Percentiles rank a stretch among this genome's conserved stretches.
These are phyloP conservation scores for Xestia ashworthii DNA, from an alignment of 2,888 invertebrate genomes.

Conservation along the genomic window DNA sequence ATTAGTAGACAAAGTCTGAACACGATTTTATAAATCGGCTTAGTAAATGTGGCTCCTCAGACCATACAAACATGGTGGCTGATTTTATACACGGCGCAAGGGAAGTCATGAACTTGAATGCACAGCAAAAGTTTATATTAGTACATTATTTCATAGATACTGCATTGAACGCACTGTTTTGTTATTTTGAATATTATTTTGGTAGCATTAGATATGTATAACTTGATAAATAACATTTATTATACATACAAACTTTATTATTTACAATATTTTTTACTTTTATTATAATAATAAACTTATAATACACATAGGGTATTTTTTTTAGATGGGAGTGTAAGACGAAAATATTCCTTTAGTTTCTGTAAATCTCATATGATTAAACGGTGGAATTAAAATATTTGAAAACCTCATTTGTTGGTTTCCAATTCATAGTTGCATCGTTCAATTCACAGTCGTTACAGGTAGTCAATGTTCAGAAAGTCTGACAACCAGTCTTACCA, in stretches of 20 bases:
- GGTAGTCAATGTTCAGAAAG: too few species aligned
- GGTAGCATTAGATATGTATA: conserved; percentile 39
- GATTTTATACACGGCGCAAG: too few species aligned
- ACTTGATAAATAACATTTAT: conserved; percentile 5
- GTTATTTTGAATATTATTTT: not conserved
- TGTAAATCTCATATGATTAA: not conserved
- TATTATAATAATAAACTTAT: not conserved
- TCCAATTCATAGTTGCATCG: too few species aligned
- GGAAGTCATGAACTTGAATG: not conserved
- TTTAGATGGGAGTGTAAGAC: not conserved
- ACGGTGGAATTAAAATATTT: not conserved
- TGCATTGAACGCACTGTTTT: not conserved
- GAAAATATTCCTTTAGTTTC: not conserved
- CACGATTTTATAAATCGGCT: too few species aligned
- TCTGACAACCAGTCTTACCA: too few species aligned
- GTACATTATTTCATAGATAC: not conserved
- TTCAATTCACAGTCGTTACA: too few species aligned
- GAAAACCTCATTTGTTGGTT: too few species aligned
- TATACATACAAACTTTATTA: conserved; percentile 52
- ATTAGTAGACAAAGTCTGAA: too few species aligned
- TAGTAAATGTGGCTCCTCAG: too few species aligned
- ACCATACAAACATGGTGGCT: too few species aligned
- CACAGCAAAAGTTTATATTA: not conserved
- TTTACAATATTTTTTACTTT: conserved; percentile 36
- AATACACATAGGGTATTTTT: not conserved